A percentile compares a stretch with the other conserved stretches of the same genome.
phyloP scores from a whole-genome alignment of 1,140 invertebrate species.

The Mylabris phalerata region DNA sequence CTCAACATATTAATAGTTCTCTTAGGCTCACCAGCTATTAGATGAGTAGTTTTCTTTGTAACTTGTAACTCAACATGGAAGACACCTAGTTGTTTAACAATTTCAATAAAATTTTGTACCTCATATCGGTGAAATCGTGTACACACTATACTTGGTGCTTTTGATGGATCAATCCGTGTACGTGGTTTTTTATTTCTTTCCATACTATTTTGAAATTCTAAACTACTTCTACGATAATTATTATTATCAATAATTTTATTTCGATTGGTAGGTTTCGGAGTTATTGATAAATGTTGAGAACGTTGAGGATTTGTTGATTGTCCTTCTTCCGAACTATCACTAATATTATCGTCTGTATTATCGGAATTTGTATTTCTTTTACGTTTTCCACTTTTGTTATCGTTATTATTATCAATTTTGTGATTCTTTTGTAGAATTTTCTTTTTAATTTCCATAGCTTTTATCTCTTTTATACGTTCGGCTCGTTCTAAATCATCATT shows the following conservation, averaged over 20 bases:
- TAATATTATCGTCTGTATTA: too few relatives aligned
- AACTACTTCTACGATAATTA: conserved; percentile 27
- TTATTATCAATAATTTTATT: neutral
- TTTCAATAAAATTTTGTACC: conserved; percentile 33
- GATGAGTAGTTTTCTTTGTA: conserved; percentile 46
- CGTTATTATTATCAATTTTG: too few relatives aligned
- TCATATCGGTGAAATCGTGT: conserved; percentile 34
- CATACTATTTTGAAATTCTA: conserved; percentile 26
- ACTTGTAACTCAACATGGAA: conserved; percentile 46
- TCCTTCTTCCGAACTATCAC: neutral
- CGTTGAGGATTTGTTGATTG: conserved; percentile 7
- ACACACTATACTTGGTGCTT: conserved; percentile 34
- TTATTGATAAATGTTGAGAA: conserved; percentile 3
- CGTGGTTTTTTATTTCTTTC: neutral
- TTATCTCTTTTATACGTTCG: neutral
- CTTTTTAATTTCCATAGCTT: conserved; percentile 2
- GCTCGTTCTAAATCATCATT: neutral
- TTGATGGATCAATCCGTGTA: conserved; percentile 11
- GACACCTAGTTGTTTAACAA: conserved; percentile 44
- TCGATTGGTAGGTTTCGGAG: neutral
- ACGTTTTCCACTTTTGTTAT: too few relatives aligned
- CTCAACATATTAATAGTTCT: conserved; percentile 51
- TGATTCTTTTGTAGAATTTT: neutral
- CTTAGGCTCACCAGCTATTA: conserved; percentile 45
- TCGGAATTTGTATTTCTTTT: too few relatives aligned